These are phyloP conservation scores for Silurus asotus DNA, from an alignment of 2,113 vertebrate genomes.

Conservation along the genomic window DNA sequence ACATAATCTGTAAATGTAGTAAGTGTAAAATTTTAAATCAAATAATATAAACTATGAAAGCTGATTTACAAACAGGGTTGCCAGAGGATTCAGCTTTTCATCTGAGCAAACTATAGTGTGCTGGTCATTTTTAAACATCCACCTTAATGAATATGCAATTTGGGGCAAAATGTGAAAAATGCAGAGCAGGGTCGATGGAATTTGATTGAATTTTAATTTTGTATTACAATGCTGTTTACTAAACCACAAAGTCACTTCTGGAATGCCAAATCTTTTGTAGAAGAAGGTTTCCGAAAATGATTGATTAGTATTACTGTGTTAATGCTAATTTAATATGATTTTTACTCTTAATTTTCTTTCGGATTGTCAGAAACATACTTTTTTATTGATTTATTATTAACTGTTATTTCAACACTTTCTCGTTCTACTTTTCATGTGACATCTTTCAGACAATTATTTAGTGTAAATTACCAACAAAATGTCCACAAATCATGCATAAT, in stretches of 20 bases:
- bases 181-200: not conserved
- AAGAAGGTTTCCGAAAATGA: not conserved
- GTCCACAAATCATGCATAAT: not conserved
- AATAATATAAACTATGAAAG: not conserved
- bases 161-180: not conserved
- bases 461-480: not conserved
- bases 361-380: too few relatives aligned
- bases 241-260: not conserved
- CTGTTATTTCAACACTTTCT: not conserved
- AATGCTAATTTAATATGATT: not conserved
- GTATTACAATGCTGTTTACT: not conserved
- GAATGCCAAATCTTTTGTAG: not conserved
- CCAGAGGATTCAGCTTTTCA: not conserved
- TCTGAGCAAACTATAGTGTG: not conserved
- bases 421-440: not conserved
- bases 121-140: not conserved
- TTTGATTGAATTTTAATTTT: not conserved
- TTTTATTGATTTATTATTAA: too few relatives aligned
- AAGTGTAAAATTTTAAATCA: not conserved
- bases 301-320: not conserved
- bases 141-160: not conserved
- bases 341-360: too few relatives aligned
- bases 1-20: not conserved
- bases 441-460: not conserved
- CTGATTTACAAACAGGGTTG: not conserved